Conservation (phyloP, 2,888 invertebrate species). For the Troides aeacus region DNA sequence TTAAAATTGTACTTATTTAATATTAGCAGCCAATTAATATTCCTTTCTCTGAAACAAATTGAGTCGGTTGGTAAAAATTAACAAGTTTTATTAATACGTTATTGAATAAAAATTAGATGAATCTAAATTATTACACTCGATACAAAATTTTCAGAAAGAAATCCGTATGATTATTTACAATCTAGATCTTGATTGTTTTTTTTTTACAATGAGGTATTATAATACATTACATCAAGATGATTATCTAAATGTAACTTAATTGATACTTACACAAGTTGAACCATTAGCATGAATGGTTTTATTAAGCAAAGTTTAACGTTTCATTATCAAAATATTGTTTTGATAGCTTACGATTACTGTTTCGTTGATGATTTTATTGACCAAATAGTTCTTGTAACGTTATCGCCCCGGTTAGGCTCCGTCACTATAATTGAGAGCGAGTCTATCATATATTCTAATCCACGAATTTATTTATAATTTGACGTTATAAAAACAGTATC, state of each 20-base stretch:
- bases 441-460: not conserved
- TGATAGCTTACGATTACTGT: constrained; percentile 48
- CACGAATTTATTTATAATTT: constrained; percentile 9
- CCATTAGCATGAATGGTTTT: constrained; percentile 51
- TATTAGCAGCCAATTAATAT: constrained; percentile 47
- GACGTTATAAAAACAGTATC: constrained; percentile 16
- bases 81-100: constrained; percentile 43
- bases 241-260: constrained; percentile 35
- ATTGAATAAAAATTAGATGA: constrained; percentile 8
- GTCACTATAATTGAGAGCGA: not conserved
- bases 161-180: constrained; percentile 39
- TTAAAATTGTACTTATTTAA: constrained; percentile 43
- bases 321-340: constrained; percentile 60
- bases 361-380: constrained; percentile 48
- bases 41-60: constrained; percentile 43
- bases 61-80: constrained; percentile 40
- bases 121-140: constrained; percentile 9
- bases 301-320: constrained; percentile 59
- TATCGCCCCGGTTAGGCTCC: constrained; percentile 25
- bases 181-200: constrained; percentile 41
- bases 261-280: constrained; percentile 19
- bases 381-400: constrained; percentile 34
- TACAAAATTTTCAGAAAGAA: constrained; percentile 20
- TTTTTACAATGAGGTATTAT: constrained; percentile 53
- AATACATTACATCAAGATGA: constrained; percentile 59